Evolutionary conservation across 1,140 invertebrate genomes (phyloP).

Genomic region (Branchinecta lynchi): DNA sequence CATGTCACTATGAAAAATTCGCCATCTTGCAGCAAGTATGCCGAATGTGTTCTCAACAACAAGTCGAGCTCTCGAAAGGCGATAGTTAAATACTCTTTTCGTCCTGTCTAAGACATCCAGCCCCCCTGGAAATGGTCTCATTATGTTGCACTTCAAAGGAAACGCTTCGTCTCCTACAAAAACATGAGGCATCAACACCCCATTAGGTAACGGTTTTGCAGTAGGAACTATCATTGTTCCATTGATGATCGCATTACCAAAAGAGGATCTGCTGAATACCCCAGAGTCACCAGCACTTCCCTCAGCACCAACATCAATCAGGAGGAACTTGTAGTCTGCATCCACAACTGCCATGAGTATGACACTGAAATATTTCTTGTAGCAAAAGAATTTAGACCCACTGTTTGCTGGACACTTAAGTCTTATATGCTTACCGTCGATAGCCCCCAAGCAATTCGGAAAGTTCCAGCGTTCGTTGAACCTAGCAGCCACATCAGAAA

Average conservation of each 20-base stretch:
- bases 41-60: constrained; percentile 28
- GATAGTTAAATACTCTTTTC: constrained; percentile 29
- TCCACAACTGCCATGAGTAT: too few species aligned
- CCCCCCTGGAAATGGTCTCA: constrained; percentile 9
- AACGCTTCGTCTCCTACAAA: constrained; percentile 25
- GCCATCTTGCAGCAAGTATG: constrained; percentile 22
- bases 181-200: constrained; percentile 15
- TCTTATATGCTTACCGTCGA: constrained; percentile 25
- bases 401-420: constrained; percentile 18
- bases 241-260: background rate
- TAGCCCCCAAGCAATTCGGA: constrained; percentile 24
- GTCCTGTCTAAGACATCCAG: constrained; percentile 12
- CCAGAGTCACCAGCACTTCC: background rate
- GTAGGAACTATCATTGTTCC: background rate
- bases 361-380: too few species aligned
- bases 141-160: background rate
- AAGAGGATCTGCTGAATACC: background rate
- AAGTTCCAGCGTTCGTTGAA: constrained; percentile 24
- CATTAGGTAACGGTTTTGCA: background rate
- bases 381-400: constrained; percentile 19
- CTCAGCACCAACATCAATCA: background rate
- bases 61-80: constrained; percentile 26
- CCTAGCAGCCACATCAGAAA: constrained; percentile 21
- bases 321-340: background rate
- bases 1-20: constrained; percentile 20